Evolutionary conservation across 2,888 invertebrate genomes (phyloP), one percentile per base, ranked within the genome.

Genomic region (Noctua pronuba): DNA sequence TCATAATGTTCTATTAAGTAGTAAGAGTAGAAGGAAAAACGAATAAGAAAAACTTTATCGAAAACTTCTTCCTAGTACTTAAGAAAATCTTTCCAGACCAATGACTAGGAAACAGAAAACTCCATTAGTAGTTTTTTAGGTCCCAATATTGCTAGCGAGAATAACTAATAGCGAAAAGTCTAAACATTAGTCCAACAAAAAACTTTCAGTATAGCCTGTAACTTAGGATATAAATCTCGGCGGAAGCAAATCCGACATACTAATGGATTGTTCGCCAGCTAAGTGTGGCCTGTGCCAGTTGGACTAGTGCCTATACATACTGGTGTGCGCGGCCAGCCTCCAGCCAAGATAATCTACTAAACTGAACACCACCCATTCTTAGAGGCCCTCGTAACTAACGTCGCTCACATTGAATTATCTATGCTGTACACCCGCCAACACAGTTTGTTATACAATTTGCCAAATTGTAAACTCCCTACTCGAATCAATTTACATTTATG

Each of bases 221-320:
- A 91, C 90, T 90, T 89, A 85, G 88, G 82, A 87, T 87, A 92
- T 93, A 94, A 94, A 94, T 94, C 91, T 92, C 89, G 71, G 88
- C 81, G 88, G 90, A 90, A 90, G 89, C 88, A 93, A 94, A 94
- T 94, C 93, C 92, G 91, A 93, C 91, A 91, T 92, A 92, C 92
- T 95, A 95, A 95, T 95, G 95, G 94, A 95, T 94, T 93, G 94
- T 94, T 92, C 91, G 92, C 92, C 88, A 89, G 91, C 92, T 93
- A 91, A 91, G 90, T 88, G 89, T 89, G 88, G 89, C 87, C 90
- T 90, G 92, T 93, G 95, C 95, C 95, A 95, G 93, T 93, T 95
- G 95, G 95, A 94, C 89, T 90, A 82, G 88, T 95, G 95, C 95
- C 95, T 92, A 90, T 91, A 91, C 89, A 91, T 87, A 86, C 88